A percentile compares a stretch with the other conserved stretches of the same genome.
phyloP scores from a whole-genome alignment of 2,888 invertebrate genomes.

The Kuschelorhynchus macadamiae region DNA sequence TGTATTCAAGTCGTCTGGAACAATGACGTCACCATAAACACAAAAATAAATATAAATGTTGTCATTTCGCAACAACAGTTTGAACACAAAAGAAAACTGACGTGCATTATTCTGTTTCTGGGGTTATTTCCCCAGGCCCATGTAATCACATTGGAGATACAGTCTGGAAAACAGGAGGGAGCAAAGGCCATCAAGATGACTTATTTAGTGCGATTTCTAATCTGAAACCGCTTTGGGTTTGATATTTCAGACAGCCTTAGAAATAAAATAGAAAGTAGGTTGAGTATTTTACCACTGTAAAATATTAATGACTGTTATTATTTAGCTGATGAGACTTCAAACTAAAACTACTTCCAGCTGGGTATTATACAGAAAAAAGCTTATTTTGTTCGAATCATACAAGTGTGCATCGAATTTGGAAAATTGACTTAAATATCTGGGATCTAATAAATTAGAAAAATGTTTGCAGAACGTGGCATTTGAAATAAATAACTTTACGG shows the following conservation, averaged over 20 bases:
- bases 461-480: too few species aligned
- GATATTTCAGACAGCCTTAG: constrained; percentile 32
- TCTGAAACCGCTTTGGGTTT: constrained; percentile 35
- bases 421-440: too few species aligned
- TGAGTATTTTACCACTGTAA: constrained; percentile 29
- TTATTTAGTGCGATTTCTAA: constrained; percentile 48
- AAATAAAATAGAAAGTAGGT: background rate
- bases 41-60: constrained; percentile 41
- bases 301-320: too few species aligned
- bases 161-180: constrained; percentile 44
- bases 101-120: constrained; percentile 45
- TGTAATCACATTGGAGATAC: constrained; percentile 53
- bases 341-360: too few species aligned
- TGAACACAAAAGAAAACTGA: constrained; percentile 40
- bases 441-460: too few species aligned
- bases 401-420: too few species aligned
- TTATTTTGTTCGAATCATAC: too few species aligned
- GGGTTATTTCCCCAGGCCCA: constrained; percentile 53
- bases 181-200: constrained; percentile 47
- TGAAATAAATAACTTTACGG: too few species aligned
- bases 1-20: too few species aligned
- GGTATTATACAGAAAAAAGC: too few species aligned
- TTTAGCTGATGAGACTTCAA: too few species aligned
- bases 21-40: too few species aligned
- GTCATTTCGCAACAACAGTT: constrained; percentile 33